phyloP scores from a whole-genome alignment of 2,797 vertebrate genomes.

The Fringilla coelebs region DNA sequence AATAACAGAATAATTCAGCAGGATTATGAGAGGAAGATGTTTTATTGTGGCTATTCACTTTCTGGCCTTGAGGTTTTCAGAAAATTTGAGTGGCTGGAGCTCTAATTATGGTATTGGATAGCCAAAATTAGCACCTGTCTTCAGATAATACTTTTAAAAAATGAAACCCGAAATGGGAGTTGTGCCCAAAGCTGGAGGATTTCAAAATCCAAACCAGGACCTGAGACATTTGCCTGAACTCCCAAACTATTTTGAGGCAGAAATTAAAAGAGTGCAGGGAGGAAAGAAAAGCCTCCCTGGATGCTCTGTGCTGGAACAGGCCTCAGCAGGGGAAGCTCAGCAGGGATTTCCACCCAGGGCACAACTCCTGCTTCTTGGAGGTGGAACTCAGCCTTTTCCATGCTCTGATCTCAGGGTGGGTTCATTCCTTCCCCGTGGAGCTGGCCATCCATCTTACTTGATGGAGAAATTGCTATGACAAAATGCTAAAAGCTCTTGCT shows the following conservation, averaged over 20 bases:
- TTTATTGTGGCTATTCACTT: not conserved
- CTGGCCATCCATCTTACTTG: slow-evolving; percentile 3
- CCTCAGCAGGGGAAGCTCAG: not conserved
- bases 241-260: not conserved
- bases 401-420: slow-evolving; percentile 6
- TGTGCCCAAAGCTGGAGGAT: not conserved
- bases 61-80: not conserved
- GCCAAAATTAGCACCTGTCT: not conserved
- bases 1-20: not conserved
- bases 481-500: slow-evolving; percentile 51
- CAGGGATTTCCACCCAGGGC: slow-evolving; percentile 28
- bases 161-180: not conserved
- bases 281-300: not conserved
- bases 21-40: not conserved
- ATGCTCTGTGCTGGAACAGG: not conserved
- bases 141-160: not conserved
- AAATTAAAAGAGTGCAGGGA: not conserved
- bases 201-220: not conserved
- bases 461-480: slow-evolving; percentile 50
- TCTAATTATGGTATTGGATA: not conserved
- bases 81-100: not conserved
- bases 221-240: not conserved
- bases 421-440: not conserved
- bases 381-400: not conserved
- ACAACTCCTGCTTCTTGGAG: not conserved